These are phyloP conservation scores for Auanema sp. DNA, from an alignment of 2,888 invertebrate species.

Conservation along the genomic window DNA sequence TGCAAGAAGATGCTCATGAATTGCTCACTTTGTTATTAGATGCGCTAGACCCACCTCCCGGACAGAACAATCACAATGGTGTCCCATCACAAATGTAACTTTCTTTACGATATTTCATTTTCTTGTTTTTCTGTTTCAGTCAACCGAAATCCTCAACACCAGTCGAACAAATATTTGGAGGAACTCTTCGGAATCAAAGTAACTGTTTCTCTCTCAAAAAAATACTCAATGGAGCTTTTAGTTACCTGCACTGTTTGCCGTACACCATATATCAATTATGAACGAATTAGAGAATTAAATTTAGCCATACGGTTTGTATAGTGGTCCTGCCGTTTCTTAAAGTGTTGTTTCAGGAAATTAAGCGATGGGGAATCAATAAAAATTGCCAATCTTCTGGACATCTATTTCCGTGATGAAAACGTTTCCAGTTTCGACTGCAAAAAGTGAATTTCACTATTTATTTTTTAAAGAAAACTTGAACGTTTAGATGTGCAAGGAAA, in stretches of 20 bases:
- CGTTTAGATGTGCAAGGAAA: constrained; percentile 38
- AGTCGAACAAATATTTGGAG: constrained; percentile 57
- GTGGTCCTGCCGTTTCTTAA: not conserved
- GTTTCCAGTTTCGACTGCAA: constrained; percentile 32
- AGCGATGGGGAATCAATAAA: constrained; percentile 10
- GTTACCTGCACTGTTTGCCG: constrained; percentile 42
- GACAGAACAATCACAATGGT: not conserved
- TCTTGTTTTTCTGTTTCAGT: constrained; percentile 7
- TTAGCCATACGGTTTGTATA: constrained; percentile 27
- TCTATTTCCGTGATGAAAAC: constrained; percentile 43
- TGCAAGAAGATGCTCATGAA: constrained; percentile 58
- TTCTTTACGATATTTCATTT: too few relatives aligned
- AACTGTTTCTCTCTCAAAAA: too few relatives aligned
- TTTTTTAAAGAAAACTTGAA: constrained; percentile 2
- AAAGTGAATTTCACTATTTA: constrained; percentile 15
- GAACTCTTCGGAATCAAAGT: constrained; percentile 47
- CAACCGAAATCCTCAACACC: constrained; percentile 40
- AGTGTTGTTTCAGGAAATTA: not conserved
- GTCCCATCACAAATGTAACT: not conserved
- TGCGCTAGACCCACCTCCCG: constrained; percentile 39
- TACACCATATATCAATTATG: constrained; percentile 38
- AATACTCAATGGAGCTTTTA: too few relatives aligned
- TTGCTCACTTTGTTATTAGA: constrained; percentile 49
- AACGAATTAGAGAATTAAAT: constrained; percentile 55
- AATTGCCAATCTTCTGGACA: constrained; percentile 27